A percentile compares a stretch with the other conserved stretches of the same genome.
Evolutionary conservation across 2,797 vertebrate genomes (phyloP).

Genomic region (Ambastaia sidthimunki): DNA sequence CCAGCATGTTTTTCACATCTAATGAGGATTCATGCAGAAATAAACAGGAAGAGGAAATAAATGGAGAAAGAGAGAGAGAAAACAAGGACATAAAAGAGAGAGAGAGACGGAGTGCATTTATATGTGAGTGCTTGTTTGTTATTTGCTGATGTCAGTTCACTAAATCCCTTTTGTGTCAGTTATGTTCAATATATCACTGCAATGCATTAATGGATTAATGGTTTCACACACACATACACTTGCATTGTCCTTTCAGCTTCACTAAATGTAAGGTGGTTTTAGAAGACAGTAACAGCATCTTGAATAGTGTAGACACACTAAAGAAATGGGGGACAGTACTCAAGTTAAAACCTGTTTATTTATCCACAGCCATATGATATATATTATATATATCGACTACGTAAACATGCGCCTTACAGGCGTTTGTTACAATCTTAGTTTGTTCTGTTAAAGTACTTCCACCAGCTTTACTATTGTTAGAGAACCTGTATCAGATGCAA

Average conservation of each 20-base stretch:
- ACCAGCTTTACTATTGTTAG: neutral
- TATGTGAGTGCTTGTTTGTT: conserved; percentile 11
- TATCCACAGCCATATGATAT: neutral
- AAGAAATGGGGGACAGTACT: neutral
- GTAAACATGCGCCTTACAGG: neutral
- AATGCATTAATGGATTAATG: neutral
- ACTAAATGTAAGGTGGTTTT: neutral
- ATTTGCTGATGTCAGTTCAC: conserved; percentile 10
- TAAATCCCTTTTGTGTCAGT: neutral
- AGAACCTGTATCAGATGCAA: conserved; percentile 18
- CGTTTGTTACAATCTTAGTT: conserved; percentile 23
- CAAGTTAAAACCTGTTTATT: conserved; percentile 23
- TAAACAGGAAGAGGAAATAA: conserved; percentile 7
- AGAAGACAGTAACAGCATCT: neutral
- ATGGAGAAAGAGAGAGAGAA: neutral
- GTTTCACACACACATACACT: neutral
- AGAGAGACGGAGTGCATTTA: conserved; percentile 9
- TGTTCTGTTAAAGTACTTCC: neutral
- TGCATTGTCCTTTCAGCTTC: neutral
- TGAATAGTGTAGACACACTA: neutral
- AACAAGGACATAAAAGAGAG: neutral
- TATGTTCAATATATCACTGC: neutral
- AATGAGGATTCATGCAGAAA: conserved; percentile 27
- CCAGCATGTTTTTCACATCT: conserved; percentile 19
- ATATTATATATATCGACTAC: neutral